Evolutionary conservation across 2,113 vertebrate species (phyloP), one percentile per base, ranked within the genome.

Genomic region (Prinia subflava): DNA sequence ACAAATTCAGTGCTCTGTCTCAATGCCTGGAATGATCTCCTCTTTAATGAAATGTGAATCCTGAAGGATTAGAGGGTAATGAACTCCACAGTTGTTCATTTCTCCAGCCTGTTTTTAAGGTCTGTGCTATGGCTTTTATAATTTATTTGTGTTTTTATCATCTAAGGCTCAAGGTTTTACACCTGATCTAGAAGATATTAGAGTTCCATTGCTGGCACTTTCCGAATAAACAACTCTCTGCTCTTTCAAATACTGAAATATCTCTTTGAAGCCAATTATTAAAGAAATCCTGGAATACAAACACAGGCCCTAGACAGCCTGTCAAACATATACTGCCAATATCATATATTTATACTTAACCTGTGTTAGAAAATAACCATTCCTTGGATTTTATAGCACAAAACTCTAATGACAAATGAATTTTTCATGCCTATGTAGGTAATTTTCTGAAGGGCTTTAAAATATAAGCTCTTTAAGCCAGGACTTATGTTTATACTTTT

Each of bases 11-110:
- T 60, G 47, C 4, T 86, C 52, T 77, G 50, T 33, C 13, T 90
- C 50, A 70, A 1, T 52, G 39, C n/a, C 27, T 49, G 39, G 86
- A 85, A 80, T 33, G 1, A 86, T 90, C 33, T 18, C 42, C 18
- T 87, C 67, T 90, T 73, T 57, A 90, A 92, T 85, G 70, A 95
- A 94, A 91, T 52, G 47, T 80, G 63, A 80, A 90, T 70, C 82
- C 88, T 83, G 31, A 14, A 75, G 47, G n/a, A 80, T 86, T 90
- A 86, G 42, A 62, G 67, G 22, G 76, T 56, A 93, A 83, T 71
- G 33, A 90, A 88, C 44, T 74, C 89, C 2, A 7, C 55, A 59
- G 77, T 4, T 88, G 59, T 33, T 88, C 5, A n/a, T 86, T 96
- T 87, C 22, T 84, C 56, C 37, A 60, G 15, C 10, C n/a, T 80